Evolutionary conservation across 35 echinoderm and acorn worm species (phyloP).

Genomic region (Eucidaris tribuloides): DNA sequence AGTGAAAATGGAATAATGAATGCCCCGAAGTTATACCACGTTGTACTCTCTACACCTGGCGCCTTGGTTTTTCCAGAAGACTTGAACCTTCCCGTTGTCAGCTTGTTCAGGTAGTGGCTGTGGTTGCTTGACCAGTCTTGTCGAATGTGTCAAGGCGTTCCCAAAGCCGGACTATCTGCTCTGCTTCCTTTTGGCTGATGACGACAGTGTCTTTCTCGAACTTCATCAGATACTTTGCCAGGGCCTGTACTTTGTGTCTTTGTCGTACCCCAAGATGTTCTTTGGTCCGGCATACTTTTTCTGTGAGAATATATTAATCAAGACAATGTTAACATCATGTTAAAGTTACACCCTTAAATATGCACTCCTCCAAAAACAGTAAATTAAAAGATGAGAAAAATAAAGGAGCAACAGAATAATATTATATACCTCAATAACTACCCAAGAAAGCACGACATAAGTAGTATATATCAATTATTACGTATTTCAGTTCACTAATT

Average conservation of each 20-base stretch:
- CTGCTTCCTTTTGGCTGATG: slow-evolving; percentile 12
- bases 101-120: neutral
- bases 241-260: slow-evolving; percentile 34
- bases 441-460: no score
- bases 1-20: no score
- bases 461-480: no score
- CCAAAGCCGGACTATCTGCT: neutral
- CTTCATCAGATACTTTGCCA: slow-evolving; percentile 19
- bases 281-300: slow-evolving; percentile 12
- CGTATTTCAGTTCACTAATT: no score
- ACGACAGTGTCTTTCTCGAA: neutral
- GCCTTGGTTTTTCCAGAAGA: neutral
- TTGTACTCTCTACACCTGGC: slow-evolving; percentile 27
- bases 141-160: slow-evolving; percentile 11
- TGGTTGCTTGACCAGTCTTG: neutral
- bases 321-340: no score
- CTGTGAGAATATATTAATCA: no score
- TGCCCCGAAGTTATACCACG: slow-evolving; percentile 16
- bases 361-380: no score
- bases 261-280: slow-evolving; percentile 11
- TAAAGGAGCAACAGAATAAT: no score
- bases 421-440: no score
- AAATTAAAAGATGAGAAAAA: no score
- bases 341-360: no score
- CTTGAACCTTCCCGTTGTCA: slow-evolving; percentile 33